phyloP scores from a whole-genome alignment of 2,888 invertebrate species.

The Rotaria macrura region DNA sequence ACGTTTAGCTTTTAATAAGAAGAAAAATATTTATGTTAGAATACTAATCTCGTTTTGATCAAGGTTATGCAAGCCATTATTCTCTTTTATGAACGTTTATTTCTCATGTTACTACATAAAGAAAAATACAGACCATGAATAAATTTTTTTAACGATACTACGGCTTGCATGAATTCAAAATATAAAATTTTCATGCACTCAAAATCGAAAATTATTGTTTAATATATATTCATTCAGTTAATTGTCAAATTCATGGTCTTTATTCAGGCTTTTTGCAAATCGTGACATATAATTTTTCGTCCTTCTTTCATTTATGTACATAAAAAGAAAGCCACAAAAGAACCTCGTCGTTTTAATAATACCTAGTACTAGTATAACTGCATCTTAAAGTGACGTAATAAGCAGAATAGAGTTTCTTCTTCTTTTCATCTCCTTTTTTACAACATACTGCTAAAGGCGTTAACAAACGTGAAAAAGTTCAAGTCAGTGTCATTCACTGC shows the following conservation, averaged over 20 bases:
- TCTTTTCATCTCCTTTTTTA: background rate
- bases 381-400: background rate
- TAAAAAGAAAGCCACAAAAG: background rate
- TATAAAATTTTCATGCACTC: background rate
- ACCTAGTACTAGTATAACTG: background rate
- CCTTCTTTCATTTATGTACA: background rate
- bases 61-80: background rate
- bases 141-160: background rate
- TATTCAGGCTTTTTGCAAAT: background rate
- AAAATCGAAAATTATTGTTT: background rate
- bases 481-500: too few relatives aligned
- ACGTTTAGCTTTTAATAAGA: background rate
- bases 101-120: background rate
- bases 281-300: background rate
- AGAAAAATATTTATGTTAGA: background rate
- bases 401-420: background rate
- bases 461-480: background rate
- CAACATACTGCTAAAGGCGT: background rate
- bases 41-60: background rate
- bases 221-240: background rate
- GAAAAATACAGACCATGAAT: background rate
- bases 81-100: background rate
- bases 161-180: background rate
- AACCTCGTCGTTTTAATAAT: background rate
- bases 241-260: background rate